Percentiles rank a stretch among this genome's conserved stretches.
Evolutionary conservation across 2,797 vertebrate genomes (phyloP).

Genomic region (Syndactyla subalaris): DNA sequence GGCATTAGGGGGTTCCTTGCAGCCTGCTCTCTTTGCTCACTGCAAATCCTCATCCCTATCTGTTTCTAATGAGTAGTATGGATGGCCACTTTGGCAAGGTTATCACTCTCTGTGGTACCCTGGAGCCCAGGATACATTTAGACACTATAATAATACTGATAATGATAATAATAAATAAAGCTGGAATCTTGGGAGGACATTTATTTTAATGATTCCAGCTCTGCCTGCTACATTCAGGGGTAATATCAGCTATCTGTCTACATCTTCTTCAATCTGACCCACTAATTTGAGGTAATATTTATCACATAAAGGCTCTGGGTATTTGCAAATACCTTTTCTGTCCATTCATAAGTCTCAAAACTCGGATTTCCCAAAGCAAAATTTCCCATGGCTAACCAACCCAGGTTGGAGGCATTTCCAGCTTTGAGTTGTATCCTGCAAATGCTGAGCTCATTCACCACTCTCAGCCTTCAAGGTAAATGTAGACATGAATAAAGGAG

Average conservation of each 20-base stretch:
- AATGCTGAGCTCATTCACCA: background rate
- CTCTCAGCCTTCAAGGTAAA: background rate
- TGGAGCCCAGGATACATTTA: conserved; percentile 48
- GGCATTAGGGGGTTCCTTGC: background rate
- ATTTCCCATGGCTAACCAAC: background rate
- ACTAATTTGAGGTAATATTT: conserved; percentile 64
- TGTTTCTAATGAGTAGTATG: background rate
- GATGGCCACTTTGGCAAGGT: conserved; percentile 44
- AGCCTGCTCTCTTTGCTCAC: background rate
- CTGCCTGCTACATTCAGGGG: conserved; percentile 22
- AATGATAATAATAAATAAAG: conserved; percentile 67
- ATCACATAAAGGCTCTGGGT: conserved; percentile 22
- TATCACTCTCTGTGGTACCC: conserved; percentile 49
- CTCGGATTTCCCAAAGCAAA: background rate
- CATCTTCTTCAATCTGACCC: conserved; percentile 54
- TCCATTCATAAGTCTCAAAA: background rate
- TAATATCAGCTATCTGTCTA: conserved; percentile 61
- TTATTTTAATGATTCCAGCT: conserved; percentile 65
- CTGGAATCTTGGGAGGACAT: conserved; percentile 56
- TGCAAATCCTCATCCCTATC: background rate
- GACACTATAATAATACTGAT: conserved; percentile 44
- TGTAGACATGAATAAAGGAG: background rate
- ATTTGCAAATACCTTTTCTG: conserved; percentile 18
- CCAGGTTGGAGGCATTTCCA: background rate
- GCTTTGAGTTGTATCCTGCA: background rate